Conservation (phyloP, 2,888 invertebrate species). For the Lymantria monacha region DNA sequence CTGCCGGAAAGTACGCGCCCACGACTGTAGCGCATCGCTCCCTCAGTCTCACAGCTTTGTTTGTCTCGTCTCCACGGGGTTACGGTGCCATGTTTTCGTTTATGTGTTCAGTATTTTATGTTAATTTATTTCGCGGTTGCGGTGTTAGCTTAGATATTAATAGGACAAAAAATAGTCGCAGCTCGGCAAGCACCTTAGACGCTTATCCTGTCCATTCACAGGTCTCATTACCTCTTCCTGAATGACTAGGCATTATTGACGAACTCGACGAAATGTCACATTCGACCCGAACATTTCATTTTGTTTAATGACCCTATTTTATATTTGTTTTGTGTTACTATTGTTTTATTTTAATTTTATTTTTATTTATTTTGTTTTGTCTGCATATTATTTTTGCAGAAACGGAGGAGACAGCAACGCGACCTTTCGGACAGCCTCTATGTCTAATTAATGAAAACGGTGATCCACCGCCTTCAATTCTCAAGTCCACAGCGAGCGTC, state of each 20-base stretch:
- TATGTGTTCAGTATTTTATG: slow-evolving; percentile 69
- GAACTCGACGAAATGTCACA: slow-evolving; percentile 31
- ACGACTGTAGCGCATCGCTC: slow-evolving; percentile 71
- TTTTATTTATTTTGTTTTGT: slow-evolving; percentile 63
- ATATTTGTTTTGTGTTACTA: slow-evolving; percentile 34
- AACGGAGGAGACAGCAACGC: slow-evolving; percentile 82
- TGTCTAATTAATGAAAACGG: slow-evolving; percentile 84
- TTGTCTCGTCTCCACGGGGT: slow-evolving; percentile 70
- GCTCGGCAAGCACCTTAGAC: slow-evolving; percentile 69
- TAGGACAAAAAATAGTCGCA: slow-evolving; percentile 67
- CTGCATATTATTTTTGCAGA: slow-evolving; percentile 74
- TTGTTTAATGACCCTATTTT: slow-evolving; percentile 38
- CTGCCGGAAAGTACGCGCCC: slow-evolving; percentile 91
- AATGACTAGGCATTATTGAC: slow-evolving; percentile 37
- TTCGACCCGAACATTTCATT: slow-evolving; percentile 27
- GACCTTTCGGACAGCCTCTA: slow-evolving; percentile 91
- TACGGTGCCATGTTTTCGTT: slow-evolving; percentile 69
- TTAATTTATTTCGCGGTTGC: slow-evolving; percentile 68
- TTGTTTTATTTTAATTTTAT: slow-evolving; percentile 38
- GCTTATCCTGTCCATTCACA: slow-evolving; percentile 66
- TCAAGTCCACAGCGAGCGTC: slow-evolving; percentile 77
- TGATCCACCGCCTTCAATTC: slow-evolving; percentile 78
- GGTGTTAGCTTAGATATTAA: slow-evolving; percentile 66
- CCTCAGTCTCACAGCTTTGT: slow-evolving; percentile 74
- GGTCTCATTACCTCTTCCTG: slow-evolving; percentile 47